phyloP scores from a whole-genome alignment of 2,797 vertebrate genomes.

The Pristis pectinata region DNA sequence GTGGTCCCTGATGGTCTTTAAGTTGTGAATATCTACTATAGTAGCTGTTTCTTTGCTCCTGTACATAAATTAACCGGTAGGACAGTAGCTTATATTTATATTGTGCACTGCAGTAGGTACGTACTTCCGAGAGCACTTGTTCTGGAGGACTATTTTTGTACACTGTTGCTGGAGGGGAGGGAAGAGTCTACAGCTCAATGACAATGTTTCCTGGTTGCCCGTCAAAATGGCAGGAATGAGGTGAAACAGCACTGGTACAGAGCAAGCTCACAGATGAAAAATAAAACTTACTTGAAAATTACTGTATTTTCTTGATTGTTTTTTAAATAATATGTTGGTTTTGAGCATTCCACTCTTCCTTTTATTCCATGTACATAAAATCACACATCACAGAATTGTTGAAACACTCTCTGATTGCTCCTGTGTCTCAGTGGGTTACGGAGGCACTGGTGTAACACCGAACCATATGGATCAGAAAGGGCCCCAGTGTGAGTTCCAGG shows the following conservation, averaged over 20 bases:
- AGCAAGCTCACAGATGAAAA: neutral
- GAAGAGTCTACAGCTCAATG: neutral
- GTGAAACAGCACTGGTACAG: neutral
- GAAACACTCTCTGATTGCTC: neutral
- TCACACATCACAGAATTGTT: neutral
- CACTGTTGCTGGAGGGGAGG: neutral
- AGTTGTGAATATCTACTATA: constrained; percentile 33
- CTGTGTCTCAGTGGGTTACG: neutral
- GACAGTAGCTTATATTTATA: neutral
- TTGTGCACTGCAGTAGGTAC: neutral
- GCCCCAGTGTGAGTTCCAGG: too few relatives aligned
- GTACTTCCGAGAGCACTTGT: neutral
- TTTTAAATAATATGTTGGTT: neutral
- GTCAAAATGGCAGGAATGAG: neutral
- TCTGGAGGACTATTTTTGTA: neutral
- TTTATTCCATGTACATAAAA: neutral
- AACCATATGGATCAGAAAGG: neutral
- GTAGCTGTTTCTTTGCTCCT: constrained; percentile 15
- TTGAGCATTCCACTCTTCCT: neutral
- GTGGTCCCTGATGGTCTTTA: constrained; percentile 47
- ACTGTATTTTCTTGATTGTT: neutral
- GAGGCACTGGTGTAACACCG: neutral
- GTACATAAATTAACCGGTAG: neutral
- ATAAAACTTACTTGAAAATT: neutral
- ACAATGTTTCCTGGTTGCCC: neutral